Percentiles rank a stretch among this genome's conserved stretches.
Evolutionary conservation across 2,888 invertebrate genomes (phyloP).

Genomic region (Conistra vaccinii): DNA sequence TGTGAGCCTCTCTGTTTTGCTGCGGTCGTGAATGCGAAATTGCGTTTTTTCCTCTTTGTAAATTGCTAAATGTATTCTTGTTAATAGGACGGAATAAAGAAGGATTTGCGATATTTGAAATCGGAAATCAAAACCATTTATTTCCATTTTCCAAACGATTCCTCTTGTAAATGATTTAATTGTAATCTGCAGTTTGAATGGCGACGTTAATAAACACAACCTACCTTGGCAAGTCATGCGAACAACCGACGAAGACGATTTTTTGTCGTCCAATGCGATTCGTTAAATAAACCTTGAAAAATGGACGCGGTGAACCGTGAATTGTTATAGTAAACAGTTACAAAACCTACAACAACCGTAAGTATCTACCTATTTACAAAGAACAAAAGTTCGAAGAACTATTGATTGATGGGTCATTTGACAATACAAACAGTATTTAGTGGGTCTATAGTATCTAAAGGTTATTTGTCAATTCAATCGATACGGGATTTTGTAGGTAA

Average conservation of each 20-base stretch:
- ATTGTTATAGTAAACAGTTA: slow-evolving; percentile 75
- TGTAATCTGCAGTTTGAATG: slow-evolving; percentile 56
- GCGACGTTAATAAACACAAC: slow-evolving; percentile 50
- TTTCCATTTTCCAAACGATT: slow-evolving; percentile 42
- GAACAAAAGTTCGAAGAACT: slow-evolving; percentile 60
- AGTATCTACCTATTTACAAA: slow-evolving; percentile 57
- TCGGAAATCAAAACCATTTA: slow-evolving; percentile 63
- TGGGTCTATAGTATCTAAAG: slow-evolving; percentile 4
- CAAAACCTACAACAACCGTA: slow-evolving; percentile 76
- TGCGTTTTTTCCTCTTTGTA: slow-evolving; percentile 74
- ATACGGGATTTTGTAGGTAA: slow-evolving; percentile 60
- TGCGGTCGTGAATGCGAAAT: slow-evolving; percentile 79
- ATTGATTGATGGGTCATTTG: slow-evolving; percentile 28
- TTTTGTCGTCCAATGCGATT: slow-evolving; percentile 74
- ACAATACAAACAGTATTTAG: slow-evolving; percentile 37
- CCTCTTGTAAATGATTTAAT: slow-evolving; percentile 56
- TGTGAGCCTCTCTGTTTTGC: slow-evolving; percentile 80
- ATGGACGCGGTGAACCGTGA: slow-evolving; percentile 80
- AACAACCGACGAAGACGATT: slow-evolving; percentile 68
- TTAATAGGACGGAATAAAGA: slow-evolving; percentile 71
- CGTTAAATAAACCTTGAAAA: slow-evolving; percentile 79
- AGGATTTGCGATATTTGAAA: slow-evolving; percentile 68
- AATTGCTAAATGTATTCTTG: slow-evolving; percentile 74
- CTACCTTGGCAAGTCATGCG: slow-evolving; percentile 72
- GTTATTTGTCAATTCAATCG: slow-evolving; percentile 9